Percentiles rank a stretch among this genome's conserved stretches.
phyloP scores from a whole-genome alignment of 2,888 invertebrate species.

The Lithodes maja region DNA sequence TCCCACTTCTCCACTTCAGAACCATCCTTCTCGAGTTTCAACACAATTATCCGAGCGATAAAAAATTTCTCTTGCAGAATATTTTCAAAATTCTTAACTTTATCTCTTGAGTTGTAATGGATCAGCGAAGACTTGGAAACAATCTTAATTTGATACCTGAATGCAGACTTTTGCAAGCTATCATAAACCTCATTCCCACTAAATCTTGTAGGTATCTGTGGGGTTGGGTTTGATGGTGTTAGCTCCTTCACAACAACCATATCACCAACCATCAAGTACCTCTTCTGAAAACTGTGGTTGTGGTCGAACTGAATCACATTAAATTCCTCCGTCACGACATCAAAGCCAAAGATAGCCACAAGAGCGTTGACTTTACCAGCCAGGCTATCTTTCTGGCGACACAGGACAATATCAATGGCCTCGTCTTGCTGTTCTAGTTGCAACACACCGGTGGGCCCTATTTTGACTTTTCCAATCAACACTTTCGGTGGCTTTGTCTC shows the following conservation, averaged over 20 bases:
- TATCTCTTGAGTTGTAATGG: background rate
- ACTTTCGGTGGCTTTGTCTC: background rate
- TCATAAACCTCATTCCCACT: no score
- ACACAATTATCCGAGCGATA: conserved; percentile 6
- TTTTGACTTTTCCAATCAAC: conserved; percentile 1
- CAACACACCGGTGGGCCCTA: conserved; percentile 6
- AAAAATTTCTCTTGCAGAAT: conserved; percentile 12
- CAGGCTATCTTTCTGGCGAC: background rate
- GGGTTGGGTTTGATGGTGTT: no score
- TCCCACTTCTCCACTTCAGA: conserved; percentile 14
- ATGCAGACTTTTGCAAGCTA: background rate
- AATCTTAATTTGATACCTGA: background rate
- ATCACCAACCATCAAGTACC: conserved; percentile 21
- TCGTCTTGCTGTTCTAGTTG: conserved; percentile 17
- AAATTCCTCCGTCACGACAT: conserved; percentile 20
- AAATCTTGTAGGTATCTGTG: no score
- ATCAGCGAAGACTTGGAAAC: background rate
- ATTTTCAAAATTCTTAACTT: background rate
- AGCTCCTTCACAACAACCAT: background rate
- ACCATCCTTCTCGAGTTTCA: background rate
- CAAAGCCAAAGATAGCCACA: conserved; percentile 21
- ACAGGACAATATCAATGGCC: conserved; percentile 17
- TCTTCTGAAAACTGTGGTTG: background rate
- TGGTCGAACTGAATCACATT: background rate
- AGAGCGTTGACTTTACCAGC: conserved; percentile 10